Evolutionary conservation across 23 tunicate species (phyloP).

Genomic region (Phallusia fumigata): DNA sequence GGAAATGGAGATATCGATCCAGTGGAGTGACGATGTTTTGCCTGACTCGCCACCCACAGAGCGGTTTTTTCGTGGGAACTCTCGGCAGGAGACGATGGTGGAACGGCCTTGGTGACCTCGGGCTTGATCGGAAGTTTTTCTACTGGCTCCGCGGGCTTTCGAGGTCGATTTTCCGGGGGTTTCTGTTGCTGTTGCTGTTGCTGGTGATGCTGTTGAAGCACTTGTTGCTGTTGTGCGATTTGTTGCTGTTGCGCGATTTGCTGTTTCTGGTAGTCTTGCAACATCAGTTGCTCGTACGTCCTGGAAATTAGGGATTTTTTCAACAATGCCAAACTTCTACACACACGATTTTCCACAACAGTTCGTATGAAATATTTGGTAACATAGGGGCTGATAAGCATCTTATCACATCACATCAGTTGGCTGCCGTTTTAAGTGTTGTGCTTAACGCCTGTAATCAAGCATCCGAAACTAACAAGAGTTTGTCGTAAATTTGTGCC

Average conservation of each 20-base stretch:
- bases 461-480: no score
- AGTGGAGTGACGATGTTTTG: constrained; percentile 11
- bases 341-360: no score
- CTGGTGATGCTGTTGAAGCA: constrained; percentile 14
- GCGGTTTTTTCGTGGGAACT: constrained; percentile 13
- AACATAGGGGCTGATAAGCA: no score
- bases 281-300: no score
- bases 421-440: no score
- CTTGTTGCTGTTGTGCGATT: background rate
- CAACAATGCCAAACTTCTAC: no score
- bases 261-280: no score
- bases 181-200: background rate
- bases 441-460: no score
- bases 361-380: no score
- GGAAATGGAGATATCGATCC: constrained; percentile 29
- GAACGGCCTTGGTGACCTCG: background rate
- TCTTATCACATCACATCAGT: no score
- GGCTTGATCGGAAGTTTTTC: constrained; percentile 4
- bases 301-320: no score
- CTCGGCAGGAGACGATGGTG: background rate
- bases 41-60: constrained; percentile 15
- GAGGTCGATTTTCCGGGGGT: background rate
- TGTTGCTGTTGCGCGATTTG: background rate
- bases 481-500: no score
- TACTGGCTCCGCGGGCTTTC: constrained; percentile 15